Evolutionary conservation across 1,140 invertebrate species (phyloP), one percentile per base, ranked within the genome.

Genomic region (Brachionus angularis): DNA sequence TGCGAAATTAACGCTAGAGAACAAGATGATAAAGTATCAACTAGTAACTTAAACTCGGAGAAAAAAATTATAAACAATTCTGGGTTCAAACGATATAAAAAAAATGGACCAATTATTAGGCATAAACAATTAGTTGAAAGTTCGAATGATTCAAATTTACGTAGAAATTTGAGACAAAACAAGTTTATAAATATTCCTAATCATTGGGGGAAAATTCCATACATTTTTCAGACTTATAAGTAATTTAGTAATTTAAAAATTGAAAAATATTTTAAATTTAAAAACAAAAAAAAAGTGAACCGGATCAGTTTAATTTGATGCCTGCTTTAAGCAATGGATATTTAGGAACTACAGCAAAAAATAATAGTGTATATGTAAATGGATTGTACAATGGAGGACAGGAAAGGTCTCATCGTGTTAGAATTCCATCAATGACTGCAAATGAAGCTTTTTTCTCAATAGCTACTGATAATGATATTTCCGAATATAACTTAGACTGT

Each of bases 151-250:
- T 58, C 33, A 12, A 58, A 23, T 39, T 39, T 18, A 25, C 36
- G 18, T 39, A 18, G 36, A 42, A 58, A 42, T 14, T 7, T 14
- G 3, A 36, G 53, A 14, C 53, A 58, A 18, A 58, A 55, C 31
- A 55, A 58, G 39, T 5, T 58, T 8, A 23, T 67, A 18, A 67
- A 67, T 47, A 33, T 67, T 12, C 62, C 62, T 5, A 50, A 67
- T 50, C 42, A 67, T 50, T 67, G 62, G 62, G 62, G 47, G 8
- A 46, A 47, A 46, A 49, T 25, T n/a, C 62, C 62, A 18, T 67
- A 33, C 10, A 12, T 67, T 10, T 33, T 67, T 31, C 62, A 67
- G 25, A 67, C 62, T 18, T 67, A 67, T 25, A 67, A 67, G 62
- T 67, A 67, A 27, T 36, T 33, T 23, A 49, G 27, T 25, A 12